A percentile compares a stretch with the other conserved stretches of the same genome.
These are phyloP conservation scores for Peromyscus nudipes DNA, from an alignment of 2,797 vertebrate genomes.

Conservation along the genomic window DNA sequence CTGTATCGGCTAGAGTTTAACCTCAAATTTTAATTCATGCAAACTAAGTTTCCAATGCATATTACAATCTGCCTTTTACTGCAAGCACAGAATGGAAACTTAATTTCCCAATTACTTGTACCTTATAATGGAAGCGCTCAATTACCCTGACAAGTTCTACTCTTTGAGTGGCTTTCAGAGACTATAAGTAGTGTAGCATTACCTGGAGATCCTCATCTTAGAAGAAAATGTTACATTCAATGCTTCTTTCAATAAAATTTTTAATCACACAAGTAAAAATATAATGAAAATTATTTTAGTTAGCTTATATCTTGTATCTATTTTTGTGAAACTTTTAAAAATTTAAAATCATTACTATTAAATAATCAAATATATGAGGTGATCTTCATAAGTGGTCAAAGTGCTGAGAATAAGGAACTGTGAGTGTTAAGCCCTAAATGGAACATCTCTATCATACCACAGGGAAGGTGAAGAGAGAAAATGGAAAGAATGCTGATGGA, in stretches of 20 bases:
- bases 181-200: conserved; percentile 55
- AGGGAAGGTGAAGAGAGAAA: too few relatives aligned
- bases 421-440: background rate
- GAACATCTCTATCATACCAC: background rate
- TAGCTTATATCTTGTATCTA: conserved; percentile 14
- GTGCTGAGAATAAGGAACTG: background rate
- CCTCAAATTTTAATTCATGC: conserved; percentile 64
- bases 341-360: conserved; percentile 15
- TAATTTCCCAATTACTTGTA: conserved; percentile 73
- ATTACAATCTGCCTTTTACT: conserved; percentile 64
- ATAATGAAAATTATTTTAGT: background rate
- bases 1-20: conserved; percentile 45
- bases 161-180: conserved; percentile 58
- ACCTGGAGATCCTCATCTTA: conserved; percentile 47
- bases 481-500: background rate
- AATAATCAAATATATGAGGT: conserved; percentile 23
- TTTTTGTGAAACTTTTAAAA: background rate
- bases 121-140: conserved; percentile 73
- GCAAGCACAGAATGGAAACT: conserved; percentile 66
- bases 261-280: conserved; percentile 10
- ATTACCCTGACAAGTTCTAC: conserved; percentile 52
- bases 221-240: conserved; percentile 54
- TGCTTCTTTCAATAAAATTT: conserved; percentile 31
- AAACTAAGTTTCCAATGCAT: conserved; percentile 59
- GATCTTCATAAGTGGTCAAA: background rate